Percentiles rank a stretch among this genome's conserved stretches.
Evolutionary conservation across 37 sponge, comb jelly and placozoan species (phyloP).

Genomic region (Spongilla lacustris): DNA sequence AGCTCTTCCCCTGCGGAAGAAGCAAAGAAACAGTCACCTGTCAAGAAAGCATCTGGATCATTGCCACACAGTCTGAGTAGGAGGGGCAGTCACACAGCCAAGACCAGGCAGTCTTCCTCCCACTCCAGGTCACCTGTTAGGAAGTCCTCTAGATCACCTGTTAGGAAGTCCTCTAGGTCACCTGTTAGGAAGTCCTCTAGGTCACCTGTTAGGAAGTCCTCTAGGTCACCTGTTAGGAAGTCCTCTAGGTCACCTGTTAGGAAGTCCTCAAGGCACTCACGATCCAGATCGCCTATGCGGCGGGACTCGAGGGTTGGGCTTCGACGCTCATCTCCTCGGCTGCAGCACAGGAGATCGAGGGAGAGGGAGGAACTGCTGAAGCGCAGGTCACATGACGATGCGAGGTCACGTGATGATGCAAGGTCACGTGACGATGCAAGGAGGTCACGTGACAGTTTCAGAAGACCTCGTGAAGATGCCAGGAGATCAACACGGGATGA

Average conservation of each 20-base stretch:
- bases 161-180: background rate
- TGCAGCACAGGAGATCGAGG: background rate
- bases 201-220: background rate
- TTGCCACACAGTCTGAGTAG: background rate
- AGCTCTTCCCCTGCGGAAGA: background rate
- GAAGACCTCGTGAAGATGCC: background rate
- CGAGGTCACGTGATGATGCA: background rate
- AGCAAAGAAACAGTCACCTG: background rate
- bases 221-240: constrained; percentile 23
- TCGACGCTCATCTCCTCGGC: background rate
- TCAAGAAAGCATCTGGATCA: background rate
- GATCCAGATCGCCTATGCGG: background rate
- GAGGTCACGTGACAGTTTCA: background rate
- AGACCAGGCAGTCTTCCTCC: background rate
- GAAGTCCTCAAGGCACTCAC: background rate
- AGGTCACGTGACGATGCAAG: background rate
- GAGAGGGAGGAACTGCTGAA: background rate
- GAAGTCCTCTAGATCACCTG: background rate
- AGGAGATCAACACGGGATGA: background rate
- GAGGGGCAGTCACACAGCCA: background rate
- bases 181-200: background rate
- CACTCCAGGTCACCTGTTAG: background rate
- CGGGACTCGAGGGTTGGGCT: background rate
- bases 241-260: background rate
- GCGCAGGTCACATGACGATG: background rate